Percentiles rank a stretch among this genome's conserved stretches.
phyloP scores from a whole-genome alignment of 1,140 invertebrate genomes.

The Kradibia gibbosae region DNA sequence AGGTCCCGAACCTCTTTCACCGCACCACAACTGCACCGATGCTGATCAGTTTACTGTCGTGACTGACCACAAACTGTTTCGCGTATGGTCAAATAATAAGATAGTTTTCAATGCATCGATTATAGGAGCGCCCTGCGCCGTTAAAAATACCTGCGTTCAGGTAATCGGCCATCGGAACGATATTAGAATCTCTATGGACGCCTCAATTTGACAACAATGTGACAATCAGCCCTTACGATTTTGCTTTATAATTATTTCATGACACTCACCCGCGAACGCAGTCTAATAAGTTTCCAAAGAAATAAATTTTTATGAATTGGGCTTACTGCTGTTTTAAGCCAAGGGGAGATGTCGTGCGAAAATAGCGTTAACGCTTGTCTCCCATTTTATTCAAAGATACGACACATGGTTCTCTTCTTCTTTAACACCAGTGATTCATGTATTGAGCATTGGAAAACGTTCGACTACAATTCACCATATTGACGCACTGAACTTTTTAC shows the following conservation, averaged over 20 bases:
- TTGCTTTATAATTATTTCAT: neutral
- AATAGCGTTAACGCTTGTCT: neutral
- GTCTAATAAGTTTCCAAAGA: neutral
- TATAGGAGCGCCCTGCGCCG: neutral
- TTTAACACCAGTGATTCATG: neutral
- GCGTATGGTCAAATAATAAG: neutral
- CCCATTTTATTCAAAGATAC: neutral
- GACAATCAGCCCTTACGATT: neutral
- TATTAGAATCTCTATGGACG: neutral
- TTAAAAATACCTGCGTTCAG: neutral
- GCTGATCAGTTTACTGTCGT: neutral
- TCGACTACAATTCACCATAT: too few relatives aligned
- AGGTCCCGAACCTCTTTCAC: neutral
- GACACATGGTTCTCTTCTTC: neutral
- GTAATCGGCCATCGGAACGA: neutral
- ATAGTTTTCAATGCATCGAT: neutral
- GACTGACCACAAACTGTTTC: neutral
- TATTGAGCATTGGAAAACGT: neutral
- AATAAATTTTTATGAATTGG: neutral
- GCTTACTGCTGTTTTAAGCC: neutral
- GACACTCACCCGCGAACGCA: neutral
- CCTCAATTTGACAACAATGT: neutral
- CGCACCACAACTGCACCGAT: neutral
- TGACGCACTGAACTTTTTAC: too few relatives aligned
- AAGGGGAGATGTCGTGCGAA: neutral